Percentiles rank a stretch among this genome's conserved stretches.
Evolutionary conservation across 2,113 vertebrate species (phyloP).

Genomic region (Neodon shergylaensis): DNA sequence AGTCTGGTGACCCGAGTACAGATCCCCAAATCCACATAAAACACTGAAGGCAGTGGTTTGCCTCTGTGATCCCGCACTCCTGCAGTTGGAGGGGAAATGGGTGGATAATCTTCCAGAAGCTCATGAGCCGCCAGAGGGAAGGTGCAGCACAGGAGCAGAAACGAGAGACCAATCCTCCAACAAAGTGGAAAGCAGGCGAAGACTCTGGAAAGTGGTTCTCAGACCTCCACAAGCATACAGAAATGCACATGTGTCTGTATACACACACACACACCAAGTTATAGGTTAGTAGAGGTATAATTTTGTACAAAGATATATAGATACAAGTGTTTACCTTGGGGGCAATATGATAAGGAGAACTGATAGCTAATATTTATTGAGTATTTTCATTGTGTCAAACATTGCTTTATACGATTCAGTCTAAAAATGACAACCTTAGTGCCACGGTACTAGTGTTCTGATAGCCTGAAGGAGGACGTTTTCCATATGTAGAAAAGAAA

Average conservation of each 20-base stretch:
- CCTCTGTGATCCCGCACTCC: not conserved
- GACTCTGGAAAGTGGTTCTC: not conserved
- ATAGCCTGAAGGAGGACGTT: conserved; percentile 1
- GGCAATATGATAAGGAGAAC: not conserved
- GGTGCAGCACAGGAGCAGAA: not conserved
- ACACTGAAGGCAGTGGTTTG: not conserved
- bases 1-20: too few species aligned
- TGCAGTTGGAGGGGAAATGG: too few species aligned
- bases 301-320: not conserved
- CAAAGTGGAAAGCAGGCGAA: too few species aligned
- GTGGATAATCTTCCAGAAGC: not conserved
- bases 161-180: not conserved
- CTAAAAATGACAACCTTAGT: not conserved
- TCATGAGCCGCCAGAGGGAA: not conserved
- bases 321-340: conserved; percentile 32
- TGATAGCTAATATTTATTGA: not conserved
- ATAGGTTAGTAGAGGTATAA: not conserved
- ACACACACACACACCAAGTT: not conserved
- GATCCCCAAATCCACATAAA: not conserved
- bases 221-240: not conserved
- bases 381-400: not conserved
- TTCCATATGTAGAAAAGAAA: conserved; percentile 14
- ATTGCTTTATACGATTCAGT: not conserved
- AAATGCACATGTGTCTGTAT: too few species aligned
- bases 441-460: not conserved